Conservation (phyloP, 2,888 invertebrate genomes). For the Elysia crispata region DNA sequence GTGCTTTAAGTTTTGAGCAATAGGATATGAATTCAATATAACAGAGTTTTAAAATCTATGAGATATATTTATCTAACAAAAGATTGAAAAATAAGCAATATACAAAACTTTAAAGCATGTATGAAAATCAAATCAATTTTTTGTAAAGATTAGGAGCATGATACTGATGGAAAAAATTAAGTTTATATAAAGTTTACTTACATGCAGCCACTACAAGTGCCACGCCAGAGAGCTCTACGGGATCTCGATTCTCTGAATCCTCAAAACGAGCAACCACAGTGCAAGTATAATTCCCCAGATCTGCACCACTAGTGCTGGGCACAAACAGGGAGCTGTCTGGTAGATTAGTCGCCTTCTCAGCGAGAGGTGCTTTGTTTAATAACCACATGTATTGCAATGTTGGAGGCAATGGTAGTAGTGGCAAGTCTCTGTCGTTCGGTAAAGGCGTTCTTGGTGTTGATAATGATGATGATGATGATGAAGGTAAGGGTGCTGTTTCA, state of each 20-base stretch:
- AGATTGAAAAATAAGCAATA: too few relatives aligned
- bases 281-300: constrained; percentile 71
- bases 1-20: too few relatives aligned
- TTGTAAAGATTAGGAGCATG: too few relatives aligned
- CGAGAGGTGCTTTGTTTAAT: constrained; percentile 55
- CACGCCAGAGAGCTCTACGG: constrained; percentile 49
- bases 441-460: too few relatives aligned
- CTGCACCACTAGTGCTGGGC: constrained; percentile 54
- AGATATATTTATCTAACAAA: too few relatives aligned
- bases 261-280: constrained; percentile 50
- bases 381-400: constrained; percentile 59
- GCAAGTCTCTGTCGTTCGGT: constrained; percentile 32
- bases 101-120: too few relatives aligned
- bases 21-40: too few relatives aligned
- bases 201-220: constrained; percentile 68
- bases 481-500: too few relatives aligned
- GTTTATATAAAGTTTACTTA: constrained; percentile 56
- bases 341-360: constrained; percentile 58
- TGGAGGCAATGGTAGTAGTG: not conserved
- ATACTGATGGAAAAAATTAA: not conserved
- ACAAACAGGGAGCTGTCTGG: constrained; percentile 69
- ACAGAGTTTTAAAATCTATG: too few relatives aligned
- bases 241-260: constrained; percentile 1
- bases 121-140: too few relatives aligned
- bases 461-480: too few relatives aligned